Base-by-base conservation (phyloP, 1,140 invertebrate genomes). In the Penaeus vannamei region DNA sequence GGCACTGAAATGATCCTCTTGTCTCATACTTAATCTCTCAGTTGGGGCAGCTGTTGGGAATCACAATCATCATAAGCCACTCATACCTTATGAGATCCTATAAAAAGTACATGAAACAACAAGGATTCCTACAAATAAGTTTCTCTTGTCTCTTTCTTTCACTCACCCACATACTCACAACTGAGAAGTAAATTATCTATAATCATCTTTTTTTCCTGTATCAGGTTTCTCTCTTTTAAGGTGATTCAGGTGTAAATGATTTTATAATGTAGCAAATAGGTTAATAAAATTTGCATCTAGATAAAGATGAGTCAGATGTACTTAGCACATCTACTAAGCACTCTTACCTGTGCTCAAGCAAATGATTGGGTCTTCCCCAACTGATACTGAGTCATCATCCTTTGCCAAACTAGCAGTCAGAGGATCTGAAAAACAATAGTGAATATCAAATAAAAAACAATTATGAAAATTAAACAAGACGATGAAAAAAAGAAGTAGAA, bases 341-440 rank as follows among this genome's bases (percentile, higher is more conserved):
- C 29, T 60, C 86, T 82, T 42, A 89, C 87, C 87, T 79, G 87
- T 62, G 29, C 23, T 79, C 19, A 89, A 42, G 66, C 66, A 59
- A 77, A 62, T 89, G n/a, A 84, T 89, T 59, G 87, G 87, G 19
- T 89, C 87, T 82, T 89, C 87, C 26, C 87, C 87, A 76, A 89
- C 81, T 4, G 87, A 89, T 4, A 89, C 87, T 8, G 87, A 64
- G 53, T 89, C 87, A 60, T 89, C 87, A 77, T 89, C 87, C n/a
- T 60, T 89, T 23, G 87, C 69, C 53, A 89, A 77, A 42, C 72
- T 77, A 53, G 87, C 87, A 72, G 87, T 84, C 82, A 89, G 64
- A 5, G 87, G 87, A 79, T 89, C 87, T 89, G 85, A 0, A 29
- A 19, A 12, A 72, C 36, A 4, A 7, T 7, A 42, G 36, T 42